Percentiles rank a stretch among this genome's conserved stretches.
These are phyloP conservation scores for Hyles vespertilio DNA, from an alignment of 1,140 invertebrate genomes.

Conservation along the genomic window DNA sequence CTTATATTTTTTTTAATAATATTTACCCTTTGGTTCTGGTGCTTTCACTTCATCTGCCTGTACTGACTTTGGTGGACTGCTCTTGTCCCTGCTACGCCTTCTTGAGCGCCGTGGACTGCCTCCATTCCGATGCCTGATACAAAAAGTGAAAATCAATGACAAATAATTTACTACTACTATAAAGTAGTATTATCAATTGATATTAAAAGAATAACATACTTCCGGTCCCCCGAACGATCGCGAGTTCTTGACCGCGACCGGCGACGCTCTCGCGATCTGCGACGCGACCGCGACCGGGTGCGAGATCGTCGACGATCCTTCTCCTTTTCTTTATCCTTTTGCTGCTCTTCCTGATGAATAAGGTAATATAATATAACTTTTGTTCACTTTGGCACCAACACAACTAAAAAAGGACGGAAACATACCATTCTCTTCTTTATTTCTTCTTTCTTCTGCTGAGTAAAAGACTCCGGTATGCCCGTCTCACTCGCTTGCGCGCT, in stretches of 20 bases:
- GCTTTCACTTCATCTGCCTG: constrained; percentile 52
- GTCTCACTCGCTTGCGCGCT: constrained; percentile 96
- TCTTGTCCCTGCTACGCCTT: constrained; percentile 51
- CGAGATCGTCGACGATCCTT: constrained; percentile 62
- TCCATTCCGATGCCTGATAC: constrained; percentile 53
- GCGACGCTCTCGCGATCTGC: constrained; percentile 53
- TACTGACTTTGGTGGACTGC: constrained; percentile 42
- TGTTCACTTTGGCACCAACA: not conserved
- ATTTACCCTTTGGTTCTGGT: constrained; percentile 56
- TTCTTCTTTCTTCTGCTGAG: constrained; percentile 98
- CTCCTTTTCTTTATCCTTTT: constrained; percentile 57
- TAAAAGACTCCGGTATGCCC: constrained; percentile 94
- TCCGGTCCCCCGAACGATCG: constrained; percentile 57
- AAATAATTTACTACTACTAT: not conserved
- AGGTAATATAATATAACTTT: not conserved
- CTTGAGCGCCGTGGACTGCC: constrained; percentile 59
- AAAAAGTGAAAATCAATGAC: constrained; percentile 1
- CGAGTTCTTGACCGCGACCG: constrained; percentile 48
- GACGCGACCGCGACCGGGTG: constrained; percentile 51
- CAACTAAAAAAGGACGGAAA: not conserved
- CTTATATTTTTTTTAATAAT: not conserved
- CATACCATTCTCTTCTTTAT: constrained; percentile 84
- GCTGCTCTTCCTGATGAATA: constrained; percentile 46
- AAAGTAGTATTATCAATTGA: not conserved
- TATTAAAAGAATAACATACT: constrained; percentile 33